These are phyloP conservation scores for Anguilla obscura DNA, from an alignment of 2,797 vertebrate species.

Conservation along the genomic window DNA sequence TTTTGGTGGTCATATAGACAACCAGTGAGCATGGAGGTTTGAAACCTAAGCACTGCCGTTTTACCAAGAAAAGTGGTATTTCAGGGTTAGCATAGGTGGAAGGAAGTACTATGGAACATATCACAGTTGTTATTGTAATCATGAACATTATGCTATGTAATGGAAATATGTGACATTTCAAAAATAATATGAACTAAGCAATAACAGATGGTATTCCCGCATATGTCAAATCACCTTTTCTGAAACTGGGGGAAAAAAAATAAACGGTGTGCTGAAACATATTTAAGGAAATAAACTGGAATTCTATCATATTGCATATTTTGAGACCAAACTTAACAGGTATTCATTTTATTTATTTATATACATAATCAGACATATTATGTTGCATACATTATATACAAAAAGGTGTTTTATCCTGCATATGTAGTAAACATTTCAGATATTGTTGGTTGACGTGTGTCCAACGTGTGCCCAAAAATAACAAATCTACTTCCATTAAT, in stretches of 20 bases:
- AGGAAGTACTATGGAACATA: no score
- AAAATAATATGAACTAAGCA: no score
- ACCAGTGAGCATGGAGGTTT: no score
- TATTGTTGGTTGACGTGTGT: not conserved
- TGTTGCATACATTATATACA: not conserved
- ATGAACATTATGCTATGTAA: no score
- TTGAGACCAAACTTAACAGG: not conserved
- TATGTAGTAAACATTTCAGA: not conserved
- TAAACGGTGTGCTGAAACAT: not conserved
- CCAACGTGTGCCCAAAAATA: not conserved
- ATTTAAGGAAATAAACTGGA: not conserved
- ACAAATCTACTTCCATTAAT: not conserved
- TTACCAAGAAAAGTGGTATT: no score
- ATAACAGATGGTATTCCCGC: no score
- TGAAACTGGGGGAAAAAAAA: not conserved
- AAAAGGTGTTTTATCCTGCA: not conserved
- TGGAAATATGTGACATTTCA: no score
- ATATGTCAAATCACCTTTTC: no score
- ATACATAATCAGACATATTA: not conserved
- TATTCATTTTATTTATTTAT: not conserved
- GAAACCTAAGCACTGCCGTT: no score
- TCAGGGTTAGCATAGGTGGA: no score
- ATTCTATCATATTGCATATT: not conserved
- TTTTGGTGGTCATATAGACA: no score
- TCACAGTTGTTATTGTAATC: no score